Evolutionary conservation across 2,888 invertebrate species (phyloP), one percentile per base, ranked within the genome.

Genomic region (Marronus borbonicus): DNA sequence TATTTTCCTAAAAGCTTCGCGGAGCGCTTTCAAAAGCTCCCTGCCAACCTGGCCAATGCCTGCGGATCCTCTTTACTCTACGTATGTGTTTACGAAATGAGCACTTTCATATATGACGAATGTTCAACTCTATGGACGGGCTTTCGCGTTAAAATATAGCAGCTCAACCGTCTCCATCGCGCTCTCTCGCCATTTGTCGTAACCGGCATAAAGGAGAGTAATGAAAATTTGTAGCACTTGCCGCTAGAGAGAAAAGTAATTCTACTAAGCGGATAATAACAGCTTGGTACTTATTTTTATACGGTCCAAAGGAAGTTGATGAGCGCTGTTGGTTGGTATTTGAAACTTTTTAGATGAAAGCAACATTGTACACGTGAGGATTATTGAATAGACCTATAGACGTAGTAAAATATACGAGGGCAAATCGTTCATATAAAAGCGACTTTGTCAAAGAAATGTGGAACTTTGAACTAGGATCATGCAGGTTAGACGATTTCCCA

Each of bases 1-100:
- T 76, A 76, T 76, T 65, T 76, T 66, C 50, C 76, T 76, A 76
- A 76, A 76, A 76, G 76, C 76, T 65, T 31, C 76, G 76, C 55
- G 55, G 20, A 74, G 50, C 52, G 76, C 50, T 65, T 76, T 76
- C 76, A 76, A 76, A 65, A 64, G 76, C 55, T 70, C 4, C 31
- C 31, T 31, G 31, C 31, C 31, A 31, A 0, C 31, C 31, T 31
- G 31, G 4, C 31, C 31, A 4, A 5, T 0, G 55, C 70, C 70
- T 17, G 70, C 39, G 36, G 70, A 55, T 70, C 31, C 58, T 55
- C 70, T 58, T 44, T 44, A 44, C 44, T 44, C 7, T 44, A 44
- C 44, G 44, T 44, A 20, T 55, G 55, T 58, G 70, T 70, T 55
- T 70, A 39, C 70, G 55, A 70, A 70, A 70, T 58, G 70, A 70